Percentiles rank a stretch among this genome's conserved stretches.
Evolutionary conservation across 2,888 invertebrate genomes (phyloP).

Genomic region (Encarsia formosa): DNA sequence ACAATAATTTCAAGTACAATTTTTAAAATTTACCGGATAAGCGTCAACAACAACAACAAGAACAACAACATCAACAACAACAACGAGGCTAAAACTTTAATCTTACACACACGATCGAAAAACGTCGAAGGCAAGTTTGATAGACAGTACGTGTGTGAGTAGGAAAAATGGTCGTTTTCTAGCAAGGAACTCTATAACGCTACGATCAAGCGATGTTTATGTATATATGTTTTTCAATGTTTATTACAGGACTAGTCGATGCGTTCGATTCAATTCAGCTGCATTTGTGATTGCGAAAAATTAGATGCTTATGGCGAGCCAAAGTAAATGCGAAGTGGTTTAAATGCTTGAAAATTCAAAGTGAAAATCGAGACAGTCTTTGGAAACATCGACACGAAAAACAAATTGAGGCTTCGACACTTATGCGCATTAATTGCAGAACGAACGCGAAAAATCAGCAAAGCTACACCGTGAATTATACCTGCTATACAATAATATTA

Average conservation of each 20-base stretch:
- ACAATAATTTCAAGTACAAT: too few species aligned
- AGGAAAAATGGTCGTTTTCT: constrained; percentile 10
- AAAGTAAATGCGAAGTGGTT: too few species aligned
- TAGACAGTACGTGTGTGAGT: not conserved
- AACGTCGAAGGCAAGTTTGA: constrained; percentile 22
- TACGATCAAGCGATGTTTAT: not conserved
- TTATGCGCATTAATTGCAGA: constrained; percentile 14
- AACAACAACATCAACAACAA: constrained; percentile 20
- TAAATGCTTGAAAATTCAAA: too few species aligned
- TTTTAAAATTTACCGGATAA: not conserved
- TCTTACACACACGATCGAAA: constrained; percentile 10
- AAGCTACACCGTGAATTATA: too few species aligned
- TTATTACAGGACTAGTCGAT: too few species aligned
- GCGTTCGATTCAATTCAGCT: too few species aligned
- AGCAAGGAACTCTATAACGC: constrained; percentile 15
- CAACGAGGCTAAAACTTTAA: constrained; percentile 14
- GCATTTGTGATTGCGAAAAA: too few species aligned
- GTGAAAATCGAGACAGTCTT: constrained; percentile 23
- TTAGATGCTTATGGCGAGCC: too few species aligned
- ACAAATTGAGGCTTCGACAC: constrained; percentile 3
- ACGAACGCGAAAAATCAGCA: constrained; percentile 5
- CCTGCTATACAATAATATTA: too few species aligned
- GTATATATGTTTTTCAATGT: too few species aligned
- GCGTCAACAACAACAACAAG: too few species aligned
- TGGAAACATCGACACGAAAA: not conserved